Evolutionary conservation across 92 coral and sea anemone genomes (phyloP).

Genomic region (Galaxea fascicularis): DNA sequence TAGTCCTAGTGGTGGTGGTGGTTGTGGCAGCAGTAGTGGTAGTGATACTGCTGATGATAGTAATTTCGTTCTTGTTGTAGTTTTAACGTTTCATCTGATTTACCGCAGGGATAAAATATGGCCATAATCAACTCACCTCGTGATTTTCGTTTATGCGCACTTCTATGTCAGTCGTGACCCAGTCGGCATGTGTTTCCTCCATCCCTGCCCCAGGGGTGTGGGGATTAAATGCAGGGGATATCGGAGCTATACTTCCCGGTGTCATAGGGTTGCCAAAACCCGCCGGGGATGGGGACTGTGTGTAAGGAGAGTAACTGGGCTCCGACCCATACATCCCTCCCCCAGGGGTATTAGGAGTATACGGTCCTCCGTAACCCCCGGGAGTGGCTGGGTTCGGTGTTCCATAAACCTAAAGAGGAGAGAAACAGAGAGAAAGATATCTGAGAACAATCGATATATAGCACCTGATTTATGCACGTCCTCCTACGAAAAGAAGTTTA

Average conservation of each 20-base stretch:
- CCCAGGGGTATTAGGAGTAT: constrained; percentile 97
- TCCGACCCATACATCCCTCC: constrained; percentile 99
- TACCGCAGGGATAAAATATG: background rate
- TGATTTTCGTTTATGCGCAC: constrained; percentile 90
- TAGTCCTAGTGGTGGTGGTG: too few relatives aligned
- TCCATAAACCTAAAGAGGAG: constrained; percentile 75
- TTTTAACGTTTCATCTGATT: too few relatives aligned
- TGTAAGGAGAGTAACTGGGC: constrained; percentile 96
- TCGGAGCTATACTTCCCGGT: constrained; percentile 96
- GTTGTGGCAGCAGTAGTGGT: too few relatives aligned
- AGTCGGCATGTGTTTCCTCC: constrained; percentile 91
- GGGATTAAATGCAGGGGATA: constrained; percentile 95
- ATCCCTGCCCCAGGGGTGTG: constrained; percentile 96
- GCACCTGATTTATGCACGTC: background rate
- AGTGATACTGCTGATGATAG: too few relatives aligned
- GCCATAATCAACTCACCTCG: constrained; percentile 70
- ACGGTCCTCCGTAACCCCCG: constrained; percentile 91
- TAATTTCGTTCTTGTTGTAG: too few relatives aligned
- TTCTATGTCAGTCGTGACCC: constrained; percentile 97
- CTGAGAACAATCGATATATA: background rate
- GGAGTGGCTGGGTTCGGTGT: constrained; percentile 99
- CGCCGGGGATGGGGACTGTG: constrained; percentile 98
- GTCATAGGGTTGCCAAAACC: constrained; percentile 97
- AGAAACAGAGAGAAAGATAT: background rate
- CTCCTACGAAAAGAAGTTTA: background rate